Conservation (phyloP, 1,140 invertebrate genomes). For the Hydropsyche tenuis region DNA sequence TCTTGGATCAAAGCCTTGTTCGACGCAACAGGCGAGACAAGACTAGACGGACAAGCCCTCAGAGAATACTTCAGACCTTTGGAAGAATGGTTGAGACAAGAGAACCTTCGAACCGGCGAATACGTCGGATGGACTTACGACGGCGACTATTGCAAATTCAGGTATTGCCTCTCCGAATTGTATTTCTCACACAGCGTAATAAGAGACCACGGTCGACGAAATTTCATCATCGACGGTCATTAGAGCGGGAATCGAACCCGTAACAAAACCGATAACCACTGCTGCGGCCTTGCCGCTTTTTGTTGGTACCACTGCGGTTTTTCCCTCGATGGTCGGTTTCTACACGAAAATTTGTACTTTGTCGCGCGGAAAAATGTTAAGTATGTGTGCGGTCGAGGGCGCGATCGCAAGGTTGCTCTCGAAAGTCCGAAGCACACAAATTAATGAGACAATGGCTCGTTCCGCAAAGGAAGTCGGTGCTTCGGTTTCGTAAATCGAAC, state of each 20-base stretch:
- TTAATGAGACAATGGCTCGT: constrained; percentile 10
- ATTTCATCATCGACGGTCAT: constrained; percentile 7
- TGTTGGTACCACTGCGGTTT: too few relatives aligned
- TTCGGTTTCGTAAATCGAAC: background rate
- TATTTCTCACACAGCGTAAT: too few relatives aligned
- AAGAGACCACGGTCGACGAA: background rate
- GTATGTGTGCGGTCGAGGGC: too few relatives aligned
- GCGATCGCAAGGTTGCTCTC: too few relatives aligned
- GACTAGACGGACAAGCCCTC: constrained; percentile 83
- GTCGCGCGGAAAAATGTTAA: too few relatives aligned
- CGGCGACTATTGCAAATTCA: constrained; percentile 83
- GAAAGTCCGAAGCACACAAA: too few relatives aligned
- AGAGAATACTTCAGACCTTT: constrained; percentile 92
- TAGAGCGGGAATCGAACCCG: constrained; percentile 21
- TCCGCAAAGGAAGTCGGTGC: background rate
- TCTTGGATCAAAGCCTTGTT: constrained; percentile 86
- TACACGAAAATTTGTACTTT: too few relatives aligned
- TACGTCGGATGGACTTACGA: constrained; percentile 85
- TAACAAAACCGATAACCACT: constrained; percentile 2
- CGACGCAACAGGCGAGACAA: constrained; percentile 78
- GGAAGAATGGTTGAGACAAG: constrained; percentile 84
- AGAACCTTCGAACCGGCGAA: constrained; percentile 80
- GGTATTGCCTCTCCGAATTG: constrained; percentile 54
- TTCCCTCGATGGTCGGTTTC: too few relatives aligned
- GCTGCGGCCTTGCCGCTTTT: constrained; percentile 6